Conservation (phyloP, 2,113 vertebrate genomes). For the Grantiella picta region DNA sequence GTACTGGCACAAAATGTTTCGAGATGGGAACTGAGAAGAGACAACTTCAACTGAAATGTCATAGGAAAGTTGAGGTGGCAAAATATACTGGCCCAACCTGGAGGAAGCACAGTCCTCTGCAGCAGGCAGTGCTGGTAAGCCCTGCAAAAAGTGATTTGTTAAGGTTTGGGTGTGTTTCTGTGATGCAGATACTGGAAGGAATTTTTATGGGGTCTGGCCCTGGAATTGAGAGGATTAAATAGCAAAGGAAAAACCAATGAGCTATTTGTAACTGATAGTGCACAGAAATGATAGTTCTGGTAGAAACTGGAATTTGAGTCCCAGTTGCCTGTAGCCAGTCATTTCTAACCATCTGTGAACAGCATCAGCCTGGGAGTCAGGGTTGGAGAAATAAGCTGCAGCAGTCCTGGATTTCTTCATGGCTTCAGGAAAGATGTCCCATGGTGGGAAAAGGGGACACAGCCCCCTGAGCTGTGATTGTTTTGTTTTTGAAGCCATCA, state of each 20-base stretch:
- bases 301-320: conserved; percentile 37
- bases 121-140: conserved; percentile 47
- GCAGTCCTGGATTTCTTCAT: background rate
- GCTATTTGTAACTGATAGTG: conserved; percentile 12
- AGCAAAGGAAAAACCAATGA: conserved; percentile 37
- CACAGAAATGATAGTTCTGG: conserved; percentile 35
- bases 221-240: conserved; percentile 45
- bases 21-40: background rate
- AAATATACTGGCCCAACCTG: background rate
- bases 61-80: background rate
- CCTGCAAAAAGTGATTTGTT: conserved; percentile 57
- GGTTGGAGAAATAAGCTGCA: background rate
- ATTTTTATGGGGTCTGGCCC: conserved; percentile 67
- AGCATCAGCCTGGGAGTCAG: background rate
- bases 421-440: background rate
- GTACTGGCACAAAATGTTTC: background rate
- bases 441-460: background rate
- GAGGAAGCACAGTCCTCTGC: background rate
- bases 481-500: background rate
- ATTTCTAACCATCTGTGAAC: background rate
- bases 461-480: background rate
- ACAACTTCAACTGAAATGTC: background rate
- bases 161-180: conserved; percentile 54
- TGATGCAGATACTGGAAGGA: conserved; percentile 64
- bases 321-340: background rate